Evolutionary conservation across 2,888 invertebrate species (phyloP).

Genomic region (Phytoseiulus persimilis): DNA sequence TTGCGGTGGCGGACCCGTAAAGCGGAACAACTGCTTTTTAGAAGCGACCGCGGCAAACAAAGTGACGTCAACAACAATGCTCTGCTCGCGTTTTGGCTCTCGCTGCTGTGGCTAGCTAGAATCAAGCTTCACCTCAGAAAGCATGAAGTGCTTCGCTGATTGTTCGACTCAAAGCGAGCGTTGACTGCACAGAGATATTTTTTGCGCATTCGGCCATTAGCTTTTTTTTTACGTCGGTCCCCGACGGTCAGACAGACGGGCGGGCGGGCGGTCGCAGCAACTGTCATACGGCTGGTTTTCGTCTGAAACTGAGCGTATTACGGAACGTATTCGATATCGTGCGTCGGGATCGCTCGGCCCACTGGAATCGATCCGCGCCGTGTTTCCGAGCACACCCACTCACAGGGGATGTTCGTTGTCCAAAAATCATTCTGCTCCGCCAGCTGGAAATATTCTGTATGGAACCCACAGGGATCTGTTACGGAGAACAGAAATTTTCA

Average conservation of each 20-base stretch:
- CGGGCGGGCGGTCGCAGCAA: background rate
- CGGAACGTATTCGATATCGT: background rate
- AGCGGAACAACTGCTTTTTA: conserved; percentile 5
- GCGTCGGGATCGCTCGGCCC: background rate
- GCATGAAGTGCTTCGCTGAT: background rate
- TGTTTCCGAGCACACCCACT: background rate
- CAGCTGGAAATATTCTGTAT: background rate
- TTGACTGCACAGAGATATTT: background rate
- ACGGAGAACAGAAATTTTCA: background rate
- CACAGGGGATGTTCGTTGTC: background rate
- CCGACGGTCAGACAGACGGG: background rate
- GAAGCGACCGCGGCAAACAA: background rate
- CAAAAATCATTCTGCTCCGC: background rate
- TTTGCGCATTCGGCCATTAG: background rate
- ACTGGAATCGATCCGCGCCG: background rate
- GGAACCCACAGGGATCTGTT: background rate
- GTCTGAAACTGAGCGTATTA: background rate
- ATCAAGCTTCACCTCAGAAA: background rate
- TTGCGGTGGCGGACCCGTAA: background rate
- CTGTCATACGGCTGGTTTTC: background rate
- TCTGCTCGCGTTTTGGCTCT: background rate
- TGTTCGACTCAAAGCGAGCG: background rate
- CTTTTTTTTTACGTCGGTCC: background rate
- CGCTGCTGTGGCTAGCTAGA: background rate
- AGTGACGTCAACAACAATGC: background rate